A percentile compares a stretch with the other conserved stretches of the same genome.
phyloP scores from a whole-genome alignment of 2,888 invertebrate genomes.

The Chalcosyrphus nemorum region DNA sequence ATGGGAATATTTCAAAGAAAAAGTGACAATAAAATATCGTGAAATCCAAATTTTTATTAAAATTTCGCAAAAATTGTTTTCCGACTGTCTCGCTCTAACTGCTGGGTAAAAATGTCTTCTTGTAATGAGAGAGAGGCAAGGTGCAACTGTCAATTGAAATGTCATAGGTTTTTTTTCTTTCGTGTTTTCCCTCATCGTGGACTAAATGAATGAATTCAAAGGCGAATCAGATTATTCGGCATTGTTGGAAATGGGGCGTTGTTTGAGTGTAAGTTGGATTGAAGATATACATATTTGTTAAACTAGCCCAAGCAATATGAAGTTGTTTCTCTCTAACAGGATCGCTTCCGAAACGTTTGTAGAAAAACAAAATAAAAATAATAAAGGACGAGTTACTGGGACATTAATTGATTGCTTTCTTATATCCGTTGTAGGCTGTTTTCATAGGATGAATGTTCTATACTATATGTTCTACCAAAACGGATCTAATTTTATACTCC shows the following conservation, averaged over 20 bases:
- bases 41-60: conserved; percentile 29
- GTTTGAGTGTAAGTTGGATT: too few species aligned
- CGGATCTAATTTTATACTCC: too few species aligned
- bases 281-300: too few species aligned
- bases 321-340: too few species aligned
- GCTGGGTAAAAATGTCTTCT: not conserved
- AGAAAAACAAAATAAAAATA: too few species aligned
- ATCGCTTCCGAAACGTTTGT: too few species aligned
- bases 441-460: too few species aligned
- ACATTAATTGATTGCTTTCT: too few species aligned
- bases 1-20: conserved; percentile 24
- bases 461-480: too few species aligned
- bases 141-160: not conserved
- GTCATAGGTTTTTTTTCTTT: conserved; percentile 36
- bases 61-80: conserved; percentile 57
- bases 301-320: too few species aligned
- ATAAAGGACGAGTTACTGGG: too few species aligned
- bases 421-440: too few species aligned
- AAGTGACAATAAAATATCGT: conserved; percentile 31
- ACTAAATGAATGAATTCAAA: conserved; percentile 16
- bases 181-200: not conserved
- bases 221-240: not conserved
- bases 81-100: conserved; percentile 44
- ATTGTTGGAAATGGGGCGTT: not conserved
- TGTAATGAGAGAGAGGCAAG: conserved; percentile 1